Evolutionary conservation across 2,888 invertebrate genomes (phyloP).

Genomic region (Acleris cristana): DNA sequence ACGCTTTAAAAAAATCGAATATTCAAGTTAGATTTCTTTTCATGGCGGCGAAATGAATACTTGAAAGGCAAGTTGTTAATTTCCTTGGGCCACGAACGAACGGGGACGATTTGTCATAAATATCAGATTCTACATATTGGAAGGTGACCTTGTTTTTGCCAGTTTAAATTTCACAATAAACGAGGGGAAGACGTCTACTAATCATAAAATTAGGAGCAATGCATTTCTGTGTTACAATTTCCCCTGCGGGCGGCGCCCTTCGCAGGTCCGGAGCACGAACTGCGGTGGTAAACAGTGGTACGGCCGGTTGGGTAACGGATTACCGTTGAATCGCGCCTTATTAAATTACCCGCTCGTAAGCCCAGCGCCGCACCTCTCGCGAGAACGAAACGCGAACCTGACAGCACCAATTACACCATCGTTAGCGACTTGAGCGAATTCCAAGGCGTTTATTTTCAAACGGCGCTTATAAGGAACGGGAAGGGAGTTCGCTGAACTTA

Average conservation of each 20-base stretch:
- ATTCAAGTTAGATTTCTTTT: no score
- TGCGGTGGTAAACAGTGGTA: not conserved
- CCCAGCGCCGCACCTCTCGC: slow-evolving; percentile 39
- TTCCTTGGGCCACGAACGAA: no score
- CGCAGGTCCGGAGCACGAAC: not conserved
- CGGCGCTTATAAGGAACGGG: slow-evolving; percentile 44
- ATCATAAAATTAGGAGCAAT: no score
- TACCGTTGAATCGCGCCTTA: slow-evolving; percentile 26
- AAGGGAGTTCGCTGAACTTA: slow-evolving; percentile 53
- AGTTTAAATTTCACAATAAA: no score
- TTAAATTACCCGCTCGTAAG: slow-evolving; percentile 30
- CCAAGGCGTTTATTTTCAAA: slow-evolving; percentile 54
- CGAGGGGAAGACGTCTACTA: no score
- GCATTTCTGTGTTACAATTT: not conserved
- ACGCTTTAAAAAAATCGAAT: no score
- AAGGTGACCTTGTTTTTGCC: no score
- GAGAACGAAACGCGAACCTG: slow-evolving; percentile 49
- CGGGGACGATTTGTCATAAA: no score
- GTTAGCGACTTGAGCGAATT: slow-evolving; percentile 56
- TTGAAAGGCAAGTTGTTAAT: no score
- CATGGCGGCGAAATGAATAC: no score
- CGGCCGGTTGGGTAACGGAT: slow-evolving; percentile 28
- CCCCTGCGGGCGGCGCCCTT: not conserved
- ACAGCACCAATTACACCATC: slow-evolving; percentile 53
- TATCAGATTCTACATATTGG: no score